Evolutionary conservation across 2,797 vertebrate genomes (phyloP).

Genomic region (Bovichtus diacanthus): DNA sequence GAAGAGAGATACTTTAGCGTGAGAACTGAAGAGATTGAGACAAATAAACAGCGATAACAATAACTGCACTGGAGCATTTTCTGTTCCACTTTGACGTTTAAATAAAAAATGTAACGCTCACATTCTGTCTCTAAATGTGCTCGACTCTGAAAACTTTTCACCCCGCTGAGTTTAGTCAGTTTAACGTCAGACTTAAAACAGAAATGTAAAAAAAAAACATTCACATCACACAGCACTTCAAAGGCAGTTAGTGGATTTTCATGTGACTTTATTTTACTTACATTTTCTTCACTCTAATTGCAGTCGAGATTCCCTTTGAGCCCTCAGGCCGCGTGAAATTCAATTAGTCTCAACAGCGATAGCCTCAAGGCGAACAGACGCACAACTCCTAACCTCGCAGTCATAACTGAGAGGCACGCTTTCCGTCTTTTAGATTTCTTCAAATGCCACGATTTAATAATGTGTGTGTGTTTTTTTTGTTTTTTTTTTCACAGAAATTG

Average conservation of each 20-base stretch:
- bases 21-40: not conserved
- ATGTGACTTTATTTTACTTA: not conserved
- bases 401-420: not conserved
- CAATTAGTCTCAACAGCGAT: conserved; percentile 15
- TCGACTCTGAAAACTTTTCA: not conserved
- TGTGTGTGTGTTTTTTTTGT: not conserved
- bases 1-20: not conserved
- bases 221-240: conserved; percentile 18
- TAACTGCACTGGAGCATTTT: not conserved
- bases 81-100: not conserved
- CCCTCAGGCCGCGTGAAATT: conserved; percentile 21
- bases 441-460: not conserved
- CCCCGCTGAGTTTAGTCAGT: not conserved
- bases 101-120: not conserved
- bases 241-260: not conserved
- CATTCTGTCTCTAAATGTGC: conserved; percentile 1
- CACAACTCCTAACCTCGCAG: not conserved
- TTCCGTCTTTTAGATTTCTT: not conserved
- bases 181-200: not conserved
- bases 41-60: not conserved
- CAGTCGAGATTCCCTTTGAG: conserved; percentile 2
- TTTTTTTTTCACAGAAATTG: conserved; percentile 90
- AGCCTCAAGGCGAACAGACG: not conserved
- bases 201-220: too few species aligned
- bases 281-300: conserved; percentile 17